Base-by-base conservation (phyloP, 2,797 vertebrate genomes). In the Megaceryle alcyon region DNA sequence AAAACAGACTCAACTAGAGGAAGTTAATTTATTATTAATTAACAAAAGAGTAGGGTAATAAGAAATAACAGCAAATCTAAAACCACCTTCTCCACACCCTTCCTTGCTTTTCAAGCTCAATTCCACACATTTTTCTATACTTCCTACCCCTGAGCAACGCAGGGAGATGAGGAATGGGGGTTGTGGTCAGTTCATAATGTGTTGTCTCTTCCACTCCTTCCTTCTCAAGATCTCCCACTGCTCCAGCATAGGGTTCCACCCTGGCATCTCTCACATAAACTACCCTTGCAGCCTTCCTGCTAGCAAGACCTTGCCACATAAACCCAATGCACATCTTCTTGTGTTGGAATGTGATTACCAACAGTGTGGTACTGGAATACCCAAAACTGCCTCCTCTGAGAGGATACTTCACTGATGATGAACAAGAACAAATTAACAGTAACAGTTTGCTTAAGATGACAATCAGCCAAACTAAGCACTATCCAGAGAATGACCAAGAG, bases 161-260 rank as follows among this genome's bases (percentile, higher is more conserved):
- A 53, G 35, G 26, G 10, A 9, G 2, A 48, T 1, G 6, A 33
- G 20, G n/a, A 70, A 8, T 1, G 28, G 21, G 9, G 1, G 4
- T 2, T 77, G 8, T 3, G 2, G 7, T 14, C 43, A 53, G 31
- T 39, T 49, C 28, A 33, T 84, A 7, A 44, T 2, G 0, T 2
- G 3, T 8, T 57, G 8, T n/a, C 10, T 28, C 72, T 54, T 23
- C 20, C 9, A 41, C 22, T 79, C 25, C 18, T 72, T 70, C 46
- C 11, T 65, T 18, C 41, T 53, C 26, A 25, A 0, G 0, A 5
- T 10, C 10, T 73, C 39, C 14, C 18, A 6, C 26, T 56, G n/a
- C 14, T 75, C 41, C 51, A 82, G 6, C 0, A 1, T 16, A 10
- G 15, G 10, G 3, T 44, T 2, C 0, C 33, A 46, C 15, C 15